Evolutionary conservation across 2,797 vertebrate species (phyloP), one percentile per base, ranked within the genome.

Genomic region (Lagodon rhomboides): DNA sequence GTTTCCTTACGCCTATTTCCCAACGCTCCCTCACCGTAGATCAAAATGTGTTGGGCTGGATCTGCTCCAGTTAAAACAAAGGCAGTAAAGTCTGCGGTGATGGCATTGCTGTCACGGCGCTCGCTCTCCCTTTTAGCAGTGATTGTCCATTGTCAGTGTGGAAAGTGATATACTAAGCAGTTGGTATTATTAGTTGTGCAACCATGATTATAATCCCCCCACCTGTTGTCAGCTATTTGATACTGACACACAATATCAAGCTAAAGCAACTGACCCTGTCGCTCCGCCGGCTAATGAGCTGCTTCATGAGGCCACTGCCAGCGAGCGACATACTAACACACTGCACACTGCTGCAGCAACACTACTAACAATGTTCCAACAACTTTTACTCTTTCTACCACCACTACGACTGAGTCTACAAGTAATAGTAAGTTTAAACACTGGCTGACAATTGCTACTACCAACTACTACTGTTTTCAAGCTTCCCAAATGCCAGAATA

Each of bases 141-240:
- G 84, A 90, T 92, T 88, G 90, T 79, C 84, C 75, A 91, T 91
- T 93, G 89, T 94, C 83, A 65, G 34, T 74, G 70, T 62, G 74
- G 86, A 90, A 91, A 93, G 66, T 56, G 84, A 92, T 91, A 89
- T 30, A 78, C 81, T 67, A 85, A 86, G 91, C 86, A 84, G 85
- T 89, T 91, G 84, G 86, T 94, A 93, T 94, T 92, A 93, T 92
- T 93, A 93, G 91, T 89, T 86, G 87, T 85, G 83, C 82, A 89
- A 79, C 62, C 86, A 85, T 67, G 72, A 84, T 89, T 80, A 77
- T 91, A 94, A 93, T 92, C 87, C 87, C 87, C 73, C 87, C 93
- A 95, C 90, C 92, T 94, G 93, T 93, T 94, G 89, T 90, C 84
- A 85, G 89, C 85, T 83, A 93, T 88, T 87, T 89, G 89, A 93